phyloP scores from a whole-genome alignment of 1,140 invertebrate genomes.

The Pectinophora gossypiella region DNA sequence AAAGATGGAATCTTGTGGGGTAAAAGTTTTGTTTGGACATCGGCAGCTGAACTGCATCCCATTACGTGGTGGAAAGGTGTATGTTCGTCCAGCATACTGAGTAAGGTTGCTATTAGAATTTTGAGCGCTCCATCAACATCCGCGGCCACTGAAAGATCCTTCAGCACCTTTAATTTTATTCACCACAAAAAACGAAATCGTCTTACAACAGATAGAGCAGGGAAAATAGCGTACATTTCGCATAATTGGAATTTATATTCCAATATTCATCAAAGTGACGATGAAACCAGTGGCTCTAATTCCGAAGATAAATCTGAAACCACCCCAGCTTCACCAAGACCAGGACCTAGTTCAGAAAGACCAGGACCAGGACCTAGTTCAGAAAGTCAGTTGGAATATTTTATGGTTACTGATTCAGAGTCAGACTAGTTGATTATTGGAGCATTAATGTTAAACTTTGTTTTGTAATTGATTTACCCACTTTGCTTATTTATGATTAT shows the following conservation, averaged over 20 bases:
- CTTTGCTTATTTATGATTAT: too few relatives aligned
- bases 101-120: constrained; percentile 21
- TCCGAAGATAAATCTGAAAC: too few relatives aligned
- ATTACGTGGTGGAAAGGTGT: constrained; percentile 25
- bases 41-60: constrained; percentile 12
- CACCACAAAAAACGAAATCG: constrained; percentile 22
- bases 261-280: too few relatives aligned
- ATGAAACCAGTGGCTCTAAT: too few relatives aligned
- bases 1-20: constrained; percentile 20
- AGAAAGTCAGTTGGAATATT: too few relatives aligned
- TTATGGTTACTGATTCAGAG: too few relatives aligned
- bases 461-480: too few relatives aligned
- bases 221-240: constrained; percentile 23
- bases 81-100: constrained; percentile 15
- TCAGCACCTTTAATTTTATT: constrained; percentile 18
- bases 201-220: constrained; percentile 21
- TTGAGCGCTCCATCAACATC: constrained; percentile 25
- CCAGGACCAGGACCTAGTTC: too few relatives aligned
- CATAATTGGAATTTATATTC: constrained; percentile 28
- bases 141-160: constrained; percentile 21
- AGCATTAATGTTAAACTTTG: too few relatives aligned
- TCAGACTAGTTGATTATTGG: too few relatives aligned
- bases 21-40: constrained; percentile 16
- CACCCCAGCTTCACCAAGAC: too few relatives aligned
- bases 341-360: too few relatives aligned